These are phyloP conservation scores for Petrocephalus zakoni DNA, from an alignment of 2,113 vertebrate genomes.

Conservation along the genomic window DNA sequence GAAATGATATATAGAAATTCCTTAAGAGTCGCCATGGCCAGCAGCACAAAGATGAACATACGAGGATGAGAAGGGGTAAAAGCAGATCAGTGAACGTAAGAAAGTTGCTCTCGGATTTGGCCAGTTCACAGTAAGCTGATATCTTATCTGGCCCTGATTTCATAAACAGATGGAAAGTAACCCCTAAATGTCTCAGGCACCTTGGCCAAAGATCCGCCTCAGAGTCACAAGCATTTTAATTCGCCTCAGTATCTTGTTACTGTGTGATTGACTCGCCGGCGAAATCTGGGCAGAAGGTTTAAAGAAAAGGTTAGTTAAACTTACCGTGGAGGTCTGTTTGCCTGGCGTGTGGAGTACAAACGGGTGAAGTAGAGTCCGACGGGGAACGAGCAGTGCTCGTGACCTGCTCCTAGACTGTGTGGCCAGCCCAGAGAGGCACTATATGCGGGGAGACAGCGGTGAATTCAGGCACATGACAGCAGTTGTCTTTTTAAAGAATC, in stretches of 20 bases:
- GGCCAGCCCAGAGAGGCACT: constrained; percentile 52
- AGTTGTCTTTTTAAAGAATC: constrained; percentile 73
- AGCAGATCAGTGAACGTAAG: neutral
- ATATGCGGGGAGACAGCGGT: constrained; percentile 55
- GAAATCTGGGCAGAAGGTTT: constrained; percentile 14
- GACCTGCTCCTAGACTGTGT: constrained; percentile 44
- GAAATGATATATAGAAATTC: neutral
- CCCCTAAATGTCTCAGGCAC: neutral
- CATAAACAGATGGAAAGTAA: constrained; percentile 25
- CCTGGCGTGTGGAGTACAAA: constrained; percentile 36
- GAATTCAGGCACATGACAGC: constrained; percentile 67
- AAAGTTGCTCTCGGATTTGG: neutral
- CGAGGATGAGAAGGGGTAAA: neutral
- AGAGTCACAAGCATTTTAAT: neutral
- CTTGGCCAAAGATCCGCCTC: constrained; percentile 2
- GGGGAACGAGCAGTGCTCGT: constrained; percentile 12
- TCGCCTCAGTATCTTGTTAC: neutral
- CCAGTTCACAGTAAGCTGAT: constrained; percentile 2
- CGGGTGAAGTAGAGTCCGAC: constrained; percentile 20
- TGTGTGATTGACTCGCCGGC: neutral
- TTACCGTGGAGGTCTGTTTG: constrained; percentile 54
- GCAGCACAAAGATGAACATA: neutral
- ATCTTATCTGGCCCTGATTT: constrained; percentile 23
- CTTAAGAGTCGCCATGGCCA: neutral
- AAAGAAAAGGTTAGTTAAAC: constrained; percentile 36